Conservation (phyloP, 2,888 invertebrate genomes). For the Eudemis profundana region DNA sequence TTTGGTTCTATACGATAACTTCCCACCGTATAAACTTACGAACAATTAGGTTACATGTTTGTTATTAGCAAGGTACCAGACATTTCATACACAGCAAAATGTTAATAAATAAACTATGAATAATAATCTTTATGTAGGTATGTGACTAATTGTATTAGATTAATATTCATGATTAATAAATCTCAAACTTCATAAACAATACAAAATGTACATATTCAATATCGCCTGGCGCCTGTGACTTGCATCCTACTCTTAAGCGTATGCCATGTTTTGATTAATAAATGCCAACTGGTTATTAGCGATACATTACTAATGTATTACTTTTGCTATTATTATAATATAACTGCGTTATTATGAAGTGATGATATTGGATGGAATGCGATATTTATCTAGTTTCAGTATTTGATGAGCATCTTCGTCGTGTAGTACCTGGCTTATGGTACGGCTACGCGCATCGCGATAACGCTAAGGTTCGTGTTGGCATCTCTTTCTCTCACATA, state of each 20-base stretch:
- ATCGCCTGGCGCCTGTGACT: slow-evolving; percentile 11
- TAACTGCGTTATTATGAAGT: neutral
- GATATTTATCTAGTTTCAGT: slow-evolving; percentile 3
- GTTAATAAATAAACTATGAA: too few species aligned
- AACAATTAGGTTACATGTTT: too few species aligned
- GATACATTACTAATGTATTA: slow-evolving; percentile 13
- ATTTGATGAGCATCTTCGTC: too few species aligned
- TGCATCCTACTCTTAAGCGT: neutral
- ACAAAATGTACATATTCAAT: too few species aligned
- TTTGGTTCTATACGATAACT: too few species aligned
- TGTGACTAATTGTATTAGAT: slow-evolving; percentile 18
- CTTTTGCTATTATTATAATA: slow-evolving; percentile 6
- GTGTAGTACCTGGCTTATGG: too few species aligned
- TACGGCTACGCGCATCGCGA: too few species aligned
- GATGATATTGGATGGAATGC: neutral
- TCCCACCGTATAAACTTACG: too few species aligned
- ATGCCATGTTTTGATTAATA: slow-evolving; percentile 35
- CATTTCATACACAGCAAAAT: neutral
- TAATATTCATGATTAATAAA: neutral
- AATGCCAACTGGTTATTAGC: slow-evolving; percentile 31
- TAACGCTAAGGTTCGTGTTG: too few species aligned
- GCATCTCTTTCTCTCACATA: too few species aligned
- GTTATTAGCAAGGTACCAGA: too few species aligned
- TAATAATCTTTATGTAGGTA: too few species aligned
- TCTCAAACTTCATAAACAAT: neutral